Evolutionary conservation across 2,797 vertebrate genomes (phyloP).

Genomic region (Chiropotes sagulatus): DNA sequence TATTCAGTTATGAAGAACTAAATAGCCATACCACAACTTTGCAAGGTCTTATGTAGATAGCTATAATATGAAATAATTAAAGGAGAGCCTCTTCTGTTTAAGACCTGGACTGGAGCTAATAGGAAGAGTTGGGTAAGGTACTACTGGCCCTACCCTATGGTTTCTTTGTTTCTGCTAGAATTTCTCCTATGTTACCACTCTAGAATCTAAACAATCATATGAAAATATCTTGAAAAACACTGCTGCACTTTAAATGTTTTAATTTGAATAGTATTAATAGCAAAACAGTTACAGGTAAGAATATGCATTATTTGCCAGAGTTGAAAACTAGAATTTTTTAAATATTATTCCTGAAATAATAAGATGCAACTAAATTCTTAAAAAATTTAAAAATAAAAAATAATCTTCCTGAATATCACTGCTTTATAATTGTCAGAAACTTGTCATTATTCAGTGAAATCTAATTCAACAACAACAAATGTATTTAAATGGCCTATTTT

Average conservation of each 20-base stretch:
- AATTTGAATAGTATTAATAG: not conserved
- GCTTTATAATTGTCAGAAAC: not conserved
- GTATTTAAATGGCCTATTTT: not conserved
- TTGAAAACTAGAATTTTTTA: constrained; percentile 9
- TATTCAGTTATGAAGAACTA: not conserved
- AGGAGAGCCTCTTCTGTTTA: not conserved
- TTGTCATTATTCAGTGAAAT: not conserved
- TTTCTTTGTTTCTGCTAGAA: not conserved
- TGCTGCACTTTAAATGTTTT: not conserved
- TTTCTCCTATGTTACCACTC: not conserved
- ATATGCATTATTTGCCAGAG: not conserved
- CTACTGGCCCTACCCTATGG: rapidly evolving
- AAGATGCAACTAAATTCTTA: not conserved
- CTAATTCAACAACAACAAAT: constrained; percentile 12
- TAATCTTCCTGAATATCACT: not conserved
- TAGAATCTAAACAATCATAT: not conserved
- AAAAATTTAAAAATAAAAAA: not conserved
- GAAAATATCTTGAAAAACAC: not conserved
- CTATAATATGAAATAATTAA: not conserved
- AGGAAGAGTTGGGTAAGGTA: rapidly evolving
- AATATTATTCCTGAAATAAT: not conserved
- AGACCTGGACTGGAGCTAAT: not conserved
- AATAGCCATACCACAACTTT: not conserved
- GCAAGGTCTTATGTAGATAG: not conserved
- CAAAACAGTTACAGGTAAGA: not conserved